Evolutionary conservation across 1,140 invertebrate species (phyloP).

Genomic region (Scaptomyza graminum): DNA sequence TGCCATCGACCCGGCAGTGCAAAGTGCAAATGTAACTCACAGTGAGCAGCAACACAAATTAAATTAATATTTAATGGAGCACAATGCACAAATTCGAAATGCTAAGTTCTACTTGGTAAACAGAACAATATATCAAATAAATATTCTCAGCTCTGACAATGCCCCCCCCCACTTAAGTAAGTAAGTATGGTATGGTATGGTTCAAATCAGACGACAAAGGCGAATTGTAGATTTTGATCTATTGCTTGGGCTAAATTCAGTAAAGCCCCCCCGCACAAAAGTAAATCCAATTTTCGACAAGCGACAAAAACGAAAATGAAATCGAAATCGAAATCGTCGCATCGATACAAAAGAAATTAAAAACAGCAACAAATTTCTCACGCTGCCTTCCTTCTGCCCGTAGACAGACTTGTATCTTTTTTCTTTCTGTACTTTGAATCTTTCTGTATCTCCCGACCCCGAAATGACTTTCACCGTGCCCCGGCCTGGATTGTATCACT

Average conservation of each 20-base stretch:
- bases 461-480: slow-evolving; percentile 70
- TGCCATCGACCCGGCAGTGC: slow-evolving; percentile 44
- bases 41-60: slow-evolving; percentile 42
- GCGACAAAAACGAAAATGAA: slow-evolving; percentile 39
- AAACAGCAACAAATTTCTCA: slow-evolving; percentile 77
- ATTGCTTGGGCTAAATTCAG: slow-evolving; percentile 46
- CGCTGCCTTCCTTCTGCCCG: slow-evolving; percentile 47
- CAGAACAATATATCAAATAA: slow-evolving; percentile 15
- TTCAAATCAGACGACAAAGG: slow-evolving; percentile 22
- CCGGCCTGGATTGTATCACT: slow-evolving; percentile 1
- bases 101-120: not conserved
- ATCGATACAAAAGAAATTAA: slow-evolving; percentile 73
- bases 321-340: slow-evolving; percentile 58
- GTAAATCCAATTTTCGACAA: slow-evolving; percentile 62
- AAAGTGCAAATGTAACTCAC: slow-evolving; percentile 64
- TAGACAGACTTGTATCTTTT: slow-evolving; percentile 18
- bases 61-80: slow-evolving; percentile 65
- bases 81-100: slow-evolving; percentile 43
- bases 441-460: slow-evolving; percentile 63
- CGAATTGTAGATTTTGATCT: slow-evolving; percentile 48
- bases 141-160: slow-evolving; percentile 9
- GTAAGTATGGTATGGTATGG: not conserved
- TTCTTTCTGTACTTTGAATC: slow-evolving; percentile 32
- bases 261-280: slow-evolving; percentile 29
- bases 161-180: not conserved